Conservation (phyloP, 2,113 vertebrate genomes). For the Microcebus murinus region DNA sequence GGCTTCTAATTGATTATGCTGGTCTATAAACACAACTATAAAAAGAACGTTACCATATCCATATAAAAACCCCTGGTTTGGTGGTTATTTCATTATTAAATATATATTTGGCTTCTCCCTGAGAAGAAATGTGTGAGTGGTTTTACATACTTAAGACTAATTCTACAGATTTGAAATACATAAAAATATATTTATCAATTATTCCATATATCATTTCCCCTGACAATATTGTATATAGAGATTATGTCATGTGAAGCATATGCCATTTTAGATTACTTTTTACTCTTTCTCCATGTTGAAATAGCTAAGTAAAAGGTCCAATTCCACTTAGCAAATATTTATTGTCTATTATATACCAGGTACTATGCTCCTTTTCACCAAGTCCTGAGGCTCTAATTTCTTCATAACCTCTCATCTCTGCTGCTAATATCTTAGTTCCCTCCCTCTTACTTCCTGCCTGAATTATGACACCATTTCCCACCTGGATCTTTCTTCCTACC, state of each 20-base stretch:
- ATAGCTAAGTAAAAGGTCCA: not conserved
- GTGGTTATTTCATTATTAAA: not conserved
- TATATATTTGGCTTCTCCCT: not conserved
- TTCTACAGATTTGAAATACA: not conserved
- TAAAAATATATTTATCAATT: not conserved
- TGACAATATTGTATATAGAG: not conserved
- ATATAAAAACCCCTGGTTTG: not conserved
- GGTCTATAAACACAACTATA: not conserved
- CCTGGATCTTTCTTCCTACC: not conserved
- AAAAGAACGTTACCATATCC: not conserved
- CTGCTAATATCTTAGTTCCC: not conserved
- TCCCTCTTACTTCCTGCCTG: not conserved
- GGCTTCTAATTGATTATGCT: not conserved
- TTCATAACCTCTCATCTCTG: not conserved
- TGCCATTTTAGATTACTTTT: slow-evolving; percentile 2
- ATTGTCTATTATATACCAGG: not conserved
- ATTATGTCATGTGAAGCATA: not conserved
- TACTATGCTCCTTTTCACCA: not conserved
- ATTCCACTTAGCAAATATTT: not conserved
- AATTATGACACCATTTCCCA: not conserved
- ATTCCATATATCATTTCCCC: not conserved
- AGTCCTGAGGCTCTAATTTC: not conserved
- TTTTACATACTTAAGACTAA: not conserved
- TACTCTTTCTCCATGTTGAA: not conserved
- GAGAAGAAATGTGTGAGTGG: not conserved